Base-by-base conservation (phyloP, 2,797 vertebrate genomes). In the Rhinoraja longicauda region DNA sequence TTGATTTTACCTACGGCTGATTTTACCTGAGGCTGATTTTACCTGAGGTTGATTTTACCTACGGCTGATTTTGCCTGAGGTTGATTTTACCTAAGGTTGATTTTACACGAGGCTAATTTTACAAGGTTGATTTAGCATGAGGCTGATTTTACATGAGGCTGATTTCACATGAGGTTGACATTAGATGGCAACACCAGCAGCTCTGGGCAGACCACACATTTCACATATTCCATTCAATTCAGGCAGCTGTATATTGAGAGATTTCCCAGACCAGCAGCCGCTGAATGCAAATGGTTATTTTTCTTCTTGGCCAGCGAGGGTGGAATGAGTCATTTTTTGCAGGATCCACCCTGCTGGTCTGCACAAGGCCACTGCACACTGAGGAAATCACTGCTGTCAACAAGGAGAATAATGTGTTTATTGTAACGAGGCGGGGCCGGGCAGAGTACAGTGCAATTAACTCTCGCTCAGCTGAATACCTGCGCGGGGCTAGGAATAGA, bases 311-410 rank as follows among this genome's bases (percentile, higher is more conserved):
- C 67, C 15, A 53, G 39, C 70, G 17, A 53, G 26, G 53, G 67
- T 73, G 45, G 70, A 53, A 92, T 92, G 90, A 75, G 70, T 92
- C 45, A 75, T 92, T 73, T 92, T n/a, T 26, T 53, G 45, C 73
- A 75, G 39, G 90, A 57, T 24, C 90, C 70, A 53, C 70, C 70
- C 70, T 75, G 36, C 70, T 73, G 90, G 26, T 36, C 21, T 53
- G 24, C 45, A 53, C 90, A 92, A 92, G 70, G 70, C 70, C 39
- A 75, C 45, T 92, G 39, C 39, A 75, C 36, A 57, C 90, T 53
- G 67, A 73, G 39, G 70, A 92, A 75, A 75, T 92, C 72, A 53
- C 90, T 75, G n/a, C n/a, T 75, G 90, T 92, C 72, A 92, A 75
- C 39, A 57, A 26, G 26, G 12, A 75, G 32, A 91, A 92, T 72